Base-by-base conservation (phyloP, 2,888 invertebrate genomes). In the Rotaria socialis region DNA sequence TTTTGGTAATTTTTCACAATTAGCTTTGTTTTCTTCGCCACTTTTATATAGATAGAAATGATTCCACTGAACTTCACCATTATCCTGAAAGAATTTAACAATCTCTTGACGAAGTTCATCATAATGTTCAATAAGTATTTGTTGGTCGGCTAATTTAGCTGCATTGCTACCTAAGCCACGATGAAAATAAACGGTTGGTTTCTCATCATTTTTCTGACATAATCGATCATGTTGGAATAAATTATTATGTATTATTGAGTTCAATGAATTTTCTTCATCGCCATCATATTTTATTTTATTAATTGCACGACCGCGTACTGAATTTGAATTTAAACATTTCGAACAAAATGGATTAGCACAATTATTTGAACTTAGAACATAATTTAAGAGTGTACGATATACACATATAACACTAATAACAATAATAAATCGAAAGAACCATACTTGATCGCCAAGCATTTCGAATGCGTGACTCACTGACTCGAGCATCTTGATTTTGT, bases 271-370 rank as follows among this genome's bases (percentile, higher is more conserved):
- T 24, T 80, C 80, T 10, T 80, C 80, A 47, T 80, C 80, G 47
- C 47, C n/a, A 47, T 47, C 80, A 35, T 67, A 1, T 80, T 47
- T 43, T n/a, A 80, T 47, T 6, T 6, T 8, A 67, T 35, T 67
- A 6, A 80, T 47, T 80, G 47, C 80, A 47, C 80, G 80, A n/a
- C 47, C 80, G n/a, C 80, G 43, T 1, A 80, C 16, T n/a, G 80
- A 14, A 3, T n/a, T n/a, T 24, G 80, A n/a, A 47, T 47, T 47
- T 1, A 80, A 10, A n/a, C 80, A 80, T 47, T 80, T 47, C 11
- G 80, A 80, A 47, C 80, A 80, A 47, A 80, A 80, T 47, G 80
- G 80, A 80, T 80, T 80, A 24, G 80, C n/a, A 80, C 80, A 80
- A 80, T 80, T 35, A 80, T 47, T 43, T 24, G 43, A 47, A 11